A percentile compares a stretch with the other conserved stretches of the same genome.
Evolutionary conservation across 2,113 vertebrate genomes (phyloP).

Genomic region (Scomber colias): DNA sequence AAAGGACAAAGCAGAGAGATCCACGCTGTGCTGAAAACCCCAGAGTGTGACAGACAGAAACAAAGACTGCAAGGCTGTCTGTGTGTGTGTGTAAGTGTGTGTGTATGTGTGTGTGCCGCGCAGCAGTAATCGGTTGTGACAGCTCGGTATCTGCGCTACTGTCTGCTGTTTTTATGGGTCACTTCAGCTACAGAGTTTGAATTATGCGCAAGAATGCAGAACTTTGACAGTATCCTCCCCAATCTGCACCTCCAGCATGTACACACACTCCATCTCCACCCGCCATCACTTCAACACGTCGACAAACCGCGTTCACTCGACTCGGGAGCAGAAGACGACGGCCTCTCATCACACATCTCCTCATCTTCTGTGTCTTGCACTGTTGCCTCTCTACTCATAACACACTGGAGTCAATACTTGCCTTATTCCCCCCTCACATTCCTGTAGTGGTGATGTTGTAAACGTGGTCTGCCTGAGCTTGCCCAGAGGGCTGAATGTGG

Average conservation of each 20-base stretch:
- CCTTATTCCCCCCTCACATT: slow-evolving; percentile 51
- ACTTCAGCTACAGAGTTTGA: slow-evolving; percentile 53
- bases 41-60: slow-evolving; percentile 5
- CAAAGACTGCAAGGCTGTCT: slow-evolving; percentile 20
- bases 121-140: slow-evolving; percentile 68
- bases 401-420: slow-evolving; percentile 38
- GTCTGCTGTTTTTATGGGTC: slow-evolving; percentile 69
- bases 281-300: neutral
- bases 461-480: slow-evolving; percentile 56
- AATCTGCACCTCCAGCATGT: neutral
- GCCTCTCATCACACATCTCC: slow-evolving; percentile 9
- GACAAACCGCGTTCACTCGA: neutral
- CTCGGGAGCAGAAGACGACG: slow-evolving; percentile 1
- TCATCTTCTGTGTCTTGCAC: neutral
- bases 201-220: neutral
- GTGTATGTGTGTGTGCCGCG: slow-evolving; percentile 7
- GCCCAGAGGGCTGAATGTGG: slow-evolving; percentile 31
- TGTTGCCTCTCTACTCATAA: slow-evolving; percentile 20
- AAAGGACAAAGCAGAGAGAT: slow-evolving; percentile 5
- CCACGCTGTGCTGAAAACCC: neutral
- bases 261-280: neutral
- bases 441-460: slow-evolving; percentile 44
- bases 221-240: neutral
- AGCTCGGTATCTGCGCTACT: slow-evolving; percentile 59
- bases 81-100: neutral